Base-by-base conservation (phyloP, 2,888 invertebrate species). In the Tyria jacobaeae region DNA sequence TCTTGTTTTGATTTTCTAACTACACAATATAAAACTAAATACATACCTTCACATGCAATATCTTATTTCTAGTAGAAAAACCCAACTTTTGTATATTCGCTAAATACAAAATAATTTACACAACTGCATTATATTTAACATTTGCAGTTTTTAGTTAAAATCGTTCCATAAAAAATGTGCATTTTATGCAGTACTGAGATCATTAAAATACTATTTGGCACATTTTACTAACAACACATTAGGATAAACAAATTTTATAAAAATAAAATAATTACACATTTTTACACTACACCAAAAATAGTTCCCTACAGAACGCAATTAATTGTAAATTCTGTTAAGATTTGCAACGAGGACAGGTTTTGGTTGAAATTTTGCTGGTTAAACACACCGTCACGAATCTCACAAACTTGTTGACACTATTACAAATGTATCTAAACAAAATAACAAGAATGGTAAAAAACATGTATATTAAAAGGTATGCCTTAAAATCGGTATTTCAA, bases 121-220 rank as follows among this genome's bases (percentile, higher is more conserved):
- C 57, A 53, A 31, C 57, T 64, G 76, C 76, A 65, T 67, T 24
- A 67, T 76, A 71, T 68, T 66, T 68, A 57, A 68, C 59, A 76
- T 70, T 67, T 62, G 55, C 31, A 60, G 60, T 15, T 21, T 44
- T 21, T 2, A 44, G 12, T 12, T 10, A 12, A 15, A 66, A 64
- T 62, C 62, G 57, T 62, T 65, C 69, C 67, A 50, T 62, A 62
- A 71, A 75, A 67, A 51, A 62, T 57, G 39, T 57, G 37, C 55
- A 70, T 78, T 79, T 76, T 17, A 71, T 58, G 68, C 79, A 78
- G 66, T 65, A 52, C 25, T 61, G 64, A 75, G 75, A 75, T 75
- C 66, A 70, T 17, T 37, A 66, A 53, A 51, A 34, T 67, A 65
- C 50, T 47, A 60, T 66, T 77, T 77, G 79, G 79, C 76, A 77